A percentile compares a stretch with the other conserved stretches of the same genome.
Evolutionary conservation across 2,797 vertebrate genomes (phyloP).

Genomic region (Sebastes melanostomus): DNA sequence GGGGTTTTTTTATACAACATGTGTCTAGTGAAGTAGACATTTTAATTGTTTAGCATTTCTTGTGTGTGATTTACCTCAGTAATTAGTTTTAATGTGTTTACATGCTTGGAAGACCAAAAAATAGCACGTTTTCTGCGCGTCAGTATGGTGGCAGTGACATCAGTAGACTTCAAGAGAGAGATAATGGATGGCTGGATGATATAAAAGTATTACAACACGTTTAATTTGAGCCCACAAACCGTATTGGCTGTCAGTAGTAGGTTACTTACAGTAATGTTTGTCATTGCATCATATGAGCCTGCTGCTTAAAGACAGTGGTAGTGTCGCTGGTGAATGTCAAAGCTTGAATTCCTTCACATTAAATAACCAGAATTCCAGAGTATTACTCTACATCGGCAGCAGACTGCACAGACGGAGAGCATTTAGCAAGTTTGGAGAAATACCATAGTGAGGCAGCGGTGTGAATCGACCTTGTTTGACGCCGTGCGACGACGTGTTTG

Average conservation of each 20-base stretch:
- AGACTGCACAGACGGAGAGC: conserved; percentile 29
- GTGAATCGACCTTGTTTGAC: conserved; percentile 62
- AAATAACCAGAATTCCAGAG: background rate
- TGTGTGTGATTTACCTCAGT: background rate
- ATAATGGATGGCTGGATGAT: background rate
- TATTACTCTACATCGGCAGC: background rate
- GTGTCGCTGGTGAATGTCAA: background rate
- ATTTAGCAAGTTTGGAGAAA: conserved; percentile 42
- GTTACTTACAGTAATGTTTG: background rate
- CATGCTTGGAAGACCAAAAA: background rate
- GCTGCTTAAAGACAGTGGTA: background rate
- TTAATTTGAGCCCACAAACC: background rate
- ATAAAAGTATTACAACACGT: background rate
- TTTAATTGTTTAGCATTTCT: background rate
- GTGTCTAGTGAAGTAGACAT: background rate
- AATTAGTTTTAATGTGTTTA: background rate
- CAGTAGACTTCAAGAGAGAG: background rate
- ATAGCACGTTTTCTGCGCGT: background rate
- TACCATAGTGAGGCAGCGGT: conserved; percentile 16
- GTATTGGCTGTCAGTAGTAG: background rate
- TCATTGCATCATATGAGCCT: background rate
- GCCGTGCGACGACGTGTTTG: conserved; percentile 56
- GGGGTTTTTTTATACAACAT: background rate
- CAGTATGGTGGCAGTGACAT: background rate
- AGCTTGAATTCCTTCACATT: background rate